These are phyloP conservation scores for Spodoptera frugiperda DNA, from an alignment of 1,140 invertebrate genomes.

Conservation along the genomic window DNA sequence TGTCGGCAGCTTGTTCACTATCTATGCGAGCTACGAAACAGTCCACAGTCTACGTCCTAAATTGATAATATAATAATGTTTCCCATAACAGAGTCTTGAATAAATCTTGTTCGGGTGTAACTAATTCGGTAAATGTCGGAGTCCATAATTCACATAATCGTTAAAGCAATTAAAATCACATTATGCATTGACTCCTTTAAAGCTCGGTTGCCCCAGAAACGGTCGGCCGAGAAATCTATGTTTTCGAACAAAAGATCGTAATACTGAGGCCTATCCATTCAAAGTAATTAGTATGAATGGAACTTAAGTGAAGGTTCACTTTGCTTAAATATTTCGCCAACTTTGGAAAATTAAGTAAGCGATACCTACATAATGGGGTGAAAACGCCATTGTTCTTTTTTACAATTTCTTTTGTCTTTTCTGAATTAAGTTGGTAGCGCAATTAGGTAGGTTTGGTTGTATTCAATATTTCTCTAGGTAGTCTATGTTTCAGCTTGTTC, in stretches of 20 bases:
- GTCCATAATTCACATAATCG: slow-evolving; percentile 57
- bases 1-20: too few relatives aligned
- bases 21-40: too few relatives aligned
- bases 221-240: slow-evolving; percentile 1
- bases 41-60: too few relatives aligned
- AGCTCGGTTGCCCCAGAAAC: not conserved
- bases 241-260: slow-evolving; percentile 25
- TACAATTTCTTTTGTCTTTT: too few relatives aligned
- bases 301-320: slow-evolving; percentile 1
- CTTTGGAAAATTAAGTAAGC: not conserved
- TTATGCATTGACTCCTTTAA: slow-evolving; percentile 48
- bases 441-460: too few relatives aligned
- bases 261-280: slow-evolving; percentile 19
- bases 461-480: too few relatives aligned
- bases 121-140: slow-evolving; percentile 50
- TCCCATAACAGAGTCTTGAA: not conserved
- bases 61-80: slow-evolving; percentile 8
- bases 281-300: slow-evolving; percentile 34
- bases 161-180: slow-evolving; percentile 59
- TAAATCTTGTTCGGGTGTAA: slow-evolving; percentile 42
- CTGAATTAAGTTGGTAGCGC: too few relatives aligned
- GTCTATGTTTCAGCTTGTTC: too few relatives aligned
- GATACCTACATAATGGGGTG: not conserved
- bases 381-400: too few relatives aligned
- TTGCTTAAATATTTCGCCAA: slow-evolving; percentile 6